phyloP scores from a whole-genome alignment of 2,797 vertebrate genomes.

The Parauchenoglanis punctatus region DNA sequence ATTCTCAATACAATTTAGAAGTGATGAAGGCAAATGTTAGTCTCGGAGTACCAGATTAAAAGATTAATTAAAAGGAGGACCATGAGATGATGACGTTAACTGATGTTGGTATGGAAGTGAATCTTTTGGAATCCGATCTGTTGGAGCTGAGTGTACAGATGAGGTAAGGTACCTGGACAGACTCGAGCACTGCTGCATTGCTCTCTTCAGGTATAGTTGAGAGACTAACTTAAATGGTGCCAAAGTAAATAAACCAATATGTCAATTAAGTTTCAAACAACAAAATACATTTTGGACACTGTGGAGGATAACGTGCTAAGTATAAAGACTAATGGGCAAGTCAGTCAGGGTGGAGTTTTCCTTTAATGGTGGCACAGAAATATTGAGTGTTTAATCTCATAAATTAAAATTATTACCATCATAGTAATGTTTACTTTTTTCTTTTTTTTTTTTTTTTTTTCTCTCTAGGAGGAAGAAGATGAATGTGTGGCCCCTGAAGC shows the following conservation, averaged over 20 bases:
- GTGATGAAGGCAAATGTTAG: background rate
- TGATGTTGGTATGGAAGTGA: background rate
- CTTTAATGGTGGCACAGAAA: background rate
- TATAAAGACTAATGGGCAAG: no score
- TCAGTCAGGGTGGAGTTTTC: no score
- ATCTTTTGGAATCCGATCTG: background rate
- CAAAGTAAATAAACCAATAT: background rate
- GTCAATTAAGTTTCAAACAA: background rate
- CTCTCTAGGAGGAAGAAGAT: constrained; percentile 85
- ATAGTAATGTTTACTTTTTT: background rate
- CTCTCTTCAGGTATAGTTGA: background rate
- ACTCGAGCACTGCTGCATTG: background rate
- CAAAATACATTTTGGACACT: background rate
- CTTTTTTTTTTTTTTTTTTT: background rate
- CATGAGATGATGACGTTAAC: no score
- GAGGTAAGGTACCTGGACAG: background rate
- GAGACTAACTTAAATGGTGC: background rate
- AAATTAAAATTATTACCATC: background rate
- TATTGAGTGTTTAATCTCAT: background rate
- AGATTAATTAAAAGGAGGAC: no score
- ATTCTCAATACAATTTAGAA: background rate
- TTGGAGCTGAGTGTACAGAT: background rate
- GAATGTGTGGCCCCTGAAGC: constrained; percentile 83
- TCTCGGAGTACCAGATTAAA: background rate
- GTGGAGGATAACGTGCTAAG: no score